Evolutionary conservation across 2,113 vertebrate genomes (phyloP).

Genomic region (Melanotaenia duboulayi): DNA sequence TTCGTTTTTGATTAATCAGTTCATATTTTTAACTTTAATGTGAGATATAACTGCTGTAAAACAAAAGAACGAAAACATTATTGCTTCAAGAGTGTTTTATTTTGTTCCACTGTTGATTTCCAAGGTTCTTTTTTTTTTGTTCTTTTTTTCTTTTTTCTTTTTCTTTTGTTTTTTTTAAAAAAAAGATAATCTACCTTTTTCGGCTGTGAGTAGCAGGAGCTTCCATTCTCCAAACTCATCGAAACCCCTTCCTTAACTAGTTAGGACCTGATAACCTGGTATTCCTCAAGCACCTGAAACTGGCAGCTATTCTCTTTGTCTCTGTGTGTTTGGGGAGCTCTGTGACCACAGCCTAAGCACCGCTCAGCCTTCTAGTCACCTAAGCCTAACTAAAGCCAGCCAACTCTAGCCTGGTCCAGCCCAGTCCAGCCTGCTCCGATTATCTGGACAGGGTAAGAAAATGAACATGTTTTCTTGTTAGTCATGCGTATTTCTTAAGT

Average conservation of each 20-base stretch:
- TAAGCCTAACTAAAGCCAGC: slow-evolving; percentile 80
- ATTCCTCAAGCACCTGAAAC: slow-evolving; percentile 79
- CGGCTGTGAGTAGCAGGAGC: slow-evolving; percentile 81
- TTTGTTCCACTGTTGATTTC: slow-evolving; percentile 69
- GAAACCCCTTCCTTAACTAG: slow-evolving; percentile 62
- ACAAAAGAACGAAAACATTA: slow-evolving; percentile 44
- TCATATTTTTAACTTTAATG: slow-evolving; percentile 76
- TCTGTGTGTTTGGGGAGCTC: slow-evolving; percentile 81
- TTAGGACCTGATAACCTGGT: slow-evolving; percentile 72
- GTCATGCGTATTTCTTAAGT: no score
- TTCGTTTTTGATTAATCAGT: slow-evolving; percentile 66
- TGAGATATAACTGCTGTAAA: slow-evolving; percentile 75
- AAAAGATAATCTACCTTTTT: slow-evolving; percentile 61
- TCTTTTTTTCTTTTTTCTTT: slow-evolving; percentile 68
- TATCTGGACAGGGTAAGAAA: slow-evolving; percentile 85
- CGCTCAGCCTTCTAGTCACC: slow-evolving; percentile 84
- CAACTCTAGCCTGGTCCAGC: slow-evolving; percentile 78
- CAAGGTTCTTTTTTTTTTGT: slow-evolving; percentile 61
- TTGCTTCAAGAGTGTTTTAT: slow-evolving; percentile 65
- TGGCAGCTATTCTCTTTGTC: slow-evolving; percentile 84
- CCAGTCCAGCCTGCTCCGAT: slow-evolving; percentile 83
- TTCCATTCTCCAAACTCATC: slow-evolving; percentile 73
- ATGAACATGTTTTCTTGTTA: no score
- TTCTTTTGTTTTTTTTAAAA: slow-evolving; percentile 45
- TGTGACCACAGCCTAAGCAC: slow-evolving; percentile 80